Evolutionary conservation across 2,113 vertebrate genomes (phyloP), one percentile per base, ranked within the genome.

Genomic region (Embiotoca jacksoni): DNA sequence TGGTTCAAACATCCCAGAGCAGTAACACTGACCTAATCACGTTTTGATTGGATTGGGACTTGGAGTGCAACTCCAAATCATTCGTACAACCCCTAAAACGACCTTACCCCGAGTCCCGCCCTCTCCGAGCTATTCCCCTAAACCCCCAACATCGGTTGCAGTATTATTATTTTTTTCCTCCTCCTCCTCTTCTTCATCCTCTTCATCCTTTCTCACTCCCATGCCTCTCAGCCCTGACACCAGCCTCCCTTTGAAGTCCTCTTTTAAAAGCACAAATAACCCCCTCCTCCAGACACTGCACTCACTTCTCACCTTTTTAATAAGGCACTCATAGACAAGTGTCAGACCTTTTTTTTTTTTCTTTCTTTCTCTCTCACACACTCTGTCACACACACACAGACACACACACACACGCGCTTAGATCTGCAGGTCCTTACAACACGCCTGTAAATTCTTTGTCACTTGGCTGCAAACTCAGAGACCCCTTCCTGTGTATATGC

Each of bases 271-370:
- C 87, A 78, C 89, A 94, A 93, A 94, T 92, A 94, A 88, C 86
- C 90, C 87, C 82, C 83, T 86, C 83, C 87, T 90, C 94, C 92
- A 94, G 94, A 94, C 93, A 89, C 89, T 77, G 78, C 88, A 94
- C 92, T 95, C 94, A 95, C 94, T 94, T 95, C 93, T 94, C 94
- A 95, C 94, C 94, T 94, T 93, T 92, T 95, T 94, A 95, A 95
- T 95, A 94, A 94, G 92, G 80, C 86, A 56, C 89, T 92, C 88
- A 87, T 89, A 93, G 92, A 93, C 88, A 80, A 93, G 84, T 88
- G 90, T 90, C 85, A 72, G 78, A 59, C 73, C 58, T 70, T 70
- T 86, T 89, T 84, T 70, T 65, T 55, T 73, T 68, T 52, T 52
- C 14, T 14, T 52, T 83, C 65, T 74, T 33, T 78, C 36, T 53